Evolutionary conservation across 2,113 vertebrate genomes (phyloP).

Genomic region (Triplophysa rosa): DNA sequence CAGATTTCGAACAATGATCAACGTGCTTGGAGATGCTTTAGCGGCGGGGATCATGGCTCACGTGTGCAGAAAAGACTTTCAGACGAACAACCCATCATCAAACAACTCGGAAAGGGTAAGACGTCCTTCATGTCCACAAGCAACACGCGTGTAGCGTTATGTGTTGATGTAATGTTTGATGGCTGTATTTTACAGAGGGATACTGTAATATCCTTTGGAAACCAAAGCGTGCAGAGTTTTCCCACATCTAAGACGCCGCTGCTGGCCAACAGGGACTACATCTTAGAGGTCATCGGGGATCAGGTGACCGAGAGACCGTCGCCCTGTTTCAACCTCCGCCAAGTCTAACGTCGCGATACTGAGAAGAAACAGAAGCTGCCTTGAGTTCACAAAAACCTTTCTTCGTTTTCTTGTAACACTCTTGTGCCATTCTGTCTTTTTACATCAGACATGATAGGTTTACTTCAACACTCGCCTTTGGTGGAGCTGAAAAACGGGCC

Average conservation of each 20-base stretch:
- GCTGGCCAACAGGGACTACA: conserved; percentile 67
- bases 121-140: background rate
- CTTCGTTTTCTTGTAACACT: conserved; percentile 30
- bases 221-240: conserved; percentile 59
- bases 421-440: conserved; percentile 59
- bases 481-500: conserved; percentile 13
- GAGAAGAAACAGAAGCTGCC: conserved; percentile 45
- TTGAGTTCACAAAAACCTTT: conserved; percentile 50
- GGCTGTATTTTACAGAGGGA: conserved; percentile 34
- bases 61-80: conserved; percentile 78
- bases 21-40: conserved; percentile 79
- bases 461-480: conserved; percentile 19
- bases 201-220: conserved; percentile 70
- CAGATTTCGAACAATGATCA: conserved; percentile 83
- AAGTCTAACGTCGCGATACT: conserved; percentile 63
- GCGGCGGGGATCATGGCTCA: conserved; percentile 83
- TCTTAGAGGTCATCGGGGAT: conserved; percentile 77
- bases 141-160: too few relatives aligned
- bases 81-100: conserved; percentile 53
- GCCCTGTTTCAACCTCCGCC: conserved; percentile 77
- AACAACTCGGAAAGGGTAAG: conserved; percentile 59
- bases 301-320: conserved; percentile 66
- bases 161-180: background rate
- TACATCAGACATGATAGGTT: conserved; percentile 18
- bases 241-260: conserved; percentile 67